Conservation (phyloP, 2,888 invertebrate species). For the Meiosimyza platycephala region DNA sequence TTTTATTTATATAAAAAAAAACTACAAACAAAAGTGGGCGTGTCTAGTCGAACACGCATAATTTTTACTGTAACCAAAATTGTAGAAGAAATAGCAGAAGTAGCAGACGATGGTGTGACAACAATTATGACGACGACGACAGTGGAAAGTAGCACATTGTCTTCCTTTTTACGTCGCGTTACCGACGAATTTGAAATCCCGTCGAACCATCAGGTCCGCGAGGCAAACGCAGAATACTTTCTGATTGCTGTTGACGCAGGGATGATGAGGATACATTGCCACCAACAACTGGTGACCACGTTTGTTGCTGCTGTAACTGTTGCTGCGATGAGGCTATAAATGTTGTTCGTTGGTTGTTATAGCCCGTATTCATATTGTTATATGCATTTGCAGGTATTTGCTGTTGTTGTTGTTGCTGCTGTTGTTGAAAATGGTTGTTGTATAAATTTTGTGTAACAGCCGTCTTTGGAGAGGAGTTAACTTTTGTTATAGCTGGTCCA, state of each 20-base stretch:
- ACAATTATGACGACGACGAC: conserved; percentile 16
- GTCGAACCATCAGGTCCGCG: conserved; percentile 83
- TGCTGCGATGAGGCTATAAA: conserved; percentile 38
- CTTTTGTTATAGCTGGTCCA: conserved; percentile 29
- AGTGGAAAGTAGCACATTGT: conserved; percentile 16
- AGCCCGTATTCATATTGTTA: conserved; percentile 39
- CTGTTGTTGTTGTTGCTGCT: conserved; percentile 50
- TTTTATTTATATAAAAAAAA: conserved; percentile 22
- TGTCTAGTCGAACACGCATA: conserved; percentile 26
- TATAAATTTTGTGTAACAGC: conserved; percentile 22
- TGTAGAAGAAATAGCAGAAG: conserved; percentile 9
- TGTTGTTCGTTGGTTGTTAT: conserved; percentile 44
- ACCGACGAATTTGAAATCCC: conserved; percentile 77
- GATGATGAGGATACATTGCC: conserved; percentile 56
- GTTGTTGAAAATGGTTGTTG: conserved; percentile 47
- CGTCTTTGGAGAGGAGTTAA: conserved; percentile 25
- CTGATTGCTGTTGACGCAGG: conserved; percentile 44
- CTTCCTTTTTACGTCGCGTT: conserved; percentile 51
- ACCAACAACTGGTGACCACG: conserved; percentile 62
- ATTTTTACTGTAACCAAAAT: conserved; percentile 31
- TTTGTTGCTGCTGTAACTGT: conserved; percentile 49
- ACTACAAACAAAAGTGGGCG: conserved; percentile 24
- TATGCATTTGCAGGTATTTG: conserved; percentile 45
- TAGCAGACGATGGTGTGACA: conserved; percentile 7
- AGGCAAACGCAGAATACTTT: conserved; percentile 76